phyloP scores from a whole-genome alignment of 2,113 vertebrate species.

The Hucho hucho region DNA sequence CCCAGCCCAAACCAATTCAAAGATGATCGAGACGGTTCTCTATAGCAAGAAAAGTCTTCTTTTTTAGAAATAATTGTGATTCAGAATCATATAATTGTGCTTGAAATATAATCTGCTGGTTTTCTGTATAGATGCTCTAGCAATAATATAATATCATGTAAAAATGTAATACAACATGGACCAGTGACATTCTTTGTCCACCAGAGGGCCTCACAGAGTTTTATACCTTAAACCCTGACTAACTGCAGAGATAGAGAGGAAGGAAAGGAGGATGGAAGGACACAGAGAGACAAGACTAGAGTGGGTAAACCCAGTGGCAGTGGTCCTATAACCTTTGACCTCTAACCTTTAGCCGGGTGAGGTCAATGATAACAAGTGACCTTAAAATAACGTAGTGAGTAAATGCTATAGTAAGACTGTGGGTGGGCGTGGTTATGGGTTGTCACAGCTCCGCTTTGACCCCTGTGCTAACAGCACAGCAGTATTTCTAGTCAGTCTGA shows the following conservation, averaged over 20 bases:
- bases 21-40: too few species aligned
- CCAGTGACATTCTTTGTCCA: neutral
- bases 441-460: too few species aligned
- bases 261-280: neutral
- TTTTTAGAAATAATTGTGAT: neutral
- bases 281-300: neutral
- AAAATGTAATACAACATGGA: neutral
- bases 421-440: too few species aligned
- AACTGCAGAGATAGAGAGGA: neutral
- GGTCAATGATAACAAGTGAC: neutral
- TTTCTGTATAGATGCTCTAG: too few species aligned
- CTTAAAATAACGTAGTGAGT: neutral
- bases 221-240: neutral
- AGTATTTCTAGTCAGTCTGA: conserved; percentile 23
- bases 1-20: neutral
- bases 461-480: too few species aligned
- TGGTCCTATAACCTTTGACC: neutral
- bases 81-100: neutral
- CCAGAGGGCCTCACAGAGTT: neutral
- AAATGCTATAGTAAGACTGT: too few species aligned
- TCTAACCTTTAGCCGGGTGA: too few species aligned
- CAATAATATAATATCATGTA: too few species aligned
- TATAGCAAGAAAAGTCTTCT: too few species aligned
- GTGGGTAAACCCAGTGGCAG: neutral
- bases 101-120: too few species aligned